phyloP scores from a whole-genome alignment of 2,113 vertebrate genomes.

The Nasalis larvatus region DNA sequence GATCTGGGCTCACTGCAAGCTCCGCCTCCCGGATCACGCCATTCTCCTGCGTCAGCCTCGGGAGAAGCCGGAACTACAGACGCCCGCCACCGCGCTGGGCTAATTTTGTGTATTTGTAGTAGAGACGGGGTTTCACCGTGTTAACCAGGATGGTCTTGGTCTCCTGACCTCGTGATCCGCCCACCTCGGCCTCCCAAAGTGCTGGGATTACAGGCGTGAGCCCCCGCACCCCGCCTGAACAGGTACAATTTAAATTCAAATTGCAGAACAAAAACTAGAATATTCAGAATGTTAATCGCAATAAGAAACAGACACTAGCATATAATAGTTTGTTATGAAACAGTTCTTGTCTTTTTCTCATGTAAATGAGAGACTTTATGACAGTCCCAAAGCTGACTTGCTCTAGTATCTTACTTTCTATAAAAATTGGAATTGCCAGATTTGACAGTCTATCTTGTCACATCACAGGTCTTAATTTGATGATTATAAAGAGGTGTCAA shows the following conservation, averaged over 20 bases:
- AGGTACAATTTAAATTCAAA: background rate
- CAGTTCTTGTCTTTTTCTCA: background rate
- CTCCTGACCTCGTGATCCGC: too few relatives aligned
- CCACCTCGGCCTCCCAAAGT: too few relatives aligned
- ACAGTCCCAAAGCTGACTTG: background rate
- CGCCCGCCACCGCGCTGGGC: fast-evolving
- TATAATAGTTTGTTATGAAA: background rate
- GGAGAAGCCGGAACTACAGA: too few relatives aligned
- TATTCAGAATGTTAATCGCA: background rate
- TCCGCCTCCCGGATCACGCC: too few relatives aligned
- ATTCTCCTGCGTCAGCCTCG: too few relatives aligned
- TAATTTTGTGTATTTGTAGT: too few relatives aligned
- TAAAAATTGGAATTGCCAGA: background rate
- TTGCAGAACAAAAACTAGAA: background rate
- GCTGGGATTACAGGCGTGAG: too few relatives aligned
- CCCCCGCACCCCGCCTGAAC: background rate
- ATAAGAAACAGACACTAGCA: background rate
- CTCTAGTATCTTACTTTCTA: background rate
- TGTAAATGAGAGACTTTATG: background rate
- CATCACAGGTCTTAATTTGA: background rate
- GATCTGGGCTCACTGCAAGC: too few relatives aligned
- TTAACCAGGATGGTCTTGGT: too few relatives aligned
- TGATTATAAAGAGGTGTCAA: background rate
- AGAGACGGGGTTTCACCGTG: too few relatives aligned
- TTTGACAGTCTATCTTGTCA: background rate